A percentile compares a stretch with the other conserved stretches of the same genome.
phyloP scores from a whole-genome alignment of 2,888 invertebrate genomes.

The Nowickia ferox region DNA sequence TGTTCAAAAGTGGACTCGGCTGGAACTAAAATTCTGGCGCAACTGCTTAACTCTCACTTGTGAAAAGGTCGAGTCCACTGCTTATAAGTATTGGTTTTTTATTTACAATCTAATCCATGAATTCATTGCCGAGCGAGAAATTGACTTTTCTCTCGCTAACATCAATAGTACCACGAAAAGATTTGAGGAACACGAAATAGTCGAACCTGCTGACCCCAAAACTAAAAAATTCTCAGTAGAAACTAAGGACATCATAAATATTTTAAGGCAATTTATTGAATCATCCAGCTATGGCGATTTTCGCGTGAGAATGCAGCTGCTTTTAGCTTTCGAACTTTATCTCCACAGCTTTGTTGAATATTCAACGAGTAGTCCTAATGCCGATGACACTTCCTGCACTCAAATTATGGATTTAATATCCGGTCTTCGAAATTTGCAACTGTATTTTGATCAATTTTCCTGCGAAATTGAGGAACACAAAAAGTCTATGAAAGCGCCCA shows the following conservation, averaged over 20 bases:
- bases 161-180: constrained; percentile 78
- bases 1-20: constrained; percentile 94
- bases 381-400: neutral
- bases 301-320: constrained; percentile 89
- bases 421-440: constrained; percentile 91
- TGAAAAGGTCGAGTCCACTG: constrained; percentile 86
- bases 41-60: constrained; percentile 89
- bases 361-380: constrained; percentile 61
- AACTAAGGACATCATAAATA: constrained; percentile 82
- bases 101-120: constrained; percentile 89
- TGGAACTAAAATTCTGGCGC: constrained; percentile 95
- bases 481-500: constrained; percentile 88
- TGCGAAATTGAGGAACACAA: constrained; percentile 87
- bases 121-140: constrained; percentile 83
- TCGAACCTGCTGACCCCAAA: constrained; percentile 73
- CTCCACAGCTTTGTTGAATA: constrained; percentile 84
- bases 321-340: constrained; percentile 93
- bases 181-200: constrained; percentile 76
- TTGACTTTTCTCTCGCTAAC: constrained; percentile 76
- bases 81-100: constrained; percentile 96
- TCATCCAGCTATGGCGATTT: constrained; percentile 93
- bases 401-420: constrained; percentile 84
- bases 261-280: constrained; percentile 92
- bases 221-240: constrained; percentile 76
- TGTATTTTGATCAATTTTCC: constrained; percentile 92